Conservation (phyloP, 92 coral and sea anemone genomes). For the Chrysogorgia sp. region DNA sequence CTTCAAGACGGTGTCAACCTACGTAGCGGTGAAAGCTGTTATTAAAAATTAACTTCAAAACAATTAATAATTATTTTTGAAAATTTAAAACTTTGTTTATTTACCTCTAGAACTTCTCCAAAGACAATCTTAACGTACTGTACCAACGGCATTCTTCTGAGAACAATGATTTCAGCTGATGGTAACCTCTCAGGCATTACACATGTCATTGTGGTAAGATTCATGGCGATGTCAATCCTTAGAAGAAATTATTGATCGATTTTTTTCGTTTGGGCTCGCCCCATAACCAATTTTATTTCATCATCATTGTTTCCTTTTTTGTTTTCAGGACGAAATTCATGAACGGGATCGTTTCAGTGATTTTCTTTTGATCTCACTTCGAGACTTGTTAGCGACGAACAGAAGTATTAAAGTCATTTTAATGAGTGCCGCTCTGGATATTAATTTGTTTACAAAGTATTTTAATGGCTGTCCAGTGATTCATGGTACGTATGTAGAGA, state of each 20-base stretch:
- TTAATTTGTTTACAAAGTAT: conserved; percentile 84
- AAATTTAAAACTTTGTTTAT: no score
- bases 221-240: neutral
- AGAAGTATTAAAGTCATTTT: conserved; percentile 77
- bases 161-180: conserved; percentile 88
- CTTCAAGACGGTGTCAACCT: no score
- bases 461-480: conserved; percentile 92
- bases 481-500: conserved; percentile 62
- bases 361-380: conserved; percentile 84
- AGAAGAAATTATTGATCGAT: neutral
- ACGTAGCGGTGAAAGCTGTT: no score
- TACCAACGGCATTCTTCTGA: conserved; percentile 86
- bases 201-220: conserved; percentile 92
- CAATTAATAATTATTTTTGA: neutral
- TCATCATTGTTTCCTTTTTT: neutral
- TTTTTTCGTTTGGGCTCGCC: neutral
- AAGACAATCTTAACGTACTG: conserved; percentile 90
- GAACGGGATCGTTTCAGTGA: conserved; percentile 95
- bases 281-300: neutral
- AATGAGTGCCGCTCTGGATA: conserved; percentile 97
- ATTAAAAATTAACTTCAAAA: no score
- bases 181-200: conserved; percentile 78
- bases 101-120: conserved; percentile 70
- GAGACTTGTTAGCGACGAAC: conserved; percentile 82
- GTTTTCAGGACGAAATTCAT: conserved; percentile 88